phyloP scores from a whole-genome alignment of 2,113 vertebrate genomes.

The Telmatochromis bifrenatus region DNA sequence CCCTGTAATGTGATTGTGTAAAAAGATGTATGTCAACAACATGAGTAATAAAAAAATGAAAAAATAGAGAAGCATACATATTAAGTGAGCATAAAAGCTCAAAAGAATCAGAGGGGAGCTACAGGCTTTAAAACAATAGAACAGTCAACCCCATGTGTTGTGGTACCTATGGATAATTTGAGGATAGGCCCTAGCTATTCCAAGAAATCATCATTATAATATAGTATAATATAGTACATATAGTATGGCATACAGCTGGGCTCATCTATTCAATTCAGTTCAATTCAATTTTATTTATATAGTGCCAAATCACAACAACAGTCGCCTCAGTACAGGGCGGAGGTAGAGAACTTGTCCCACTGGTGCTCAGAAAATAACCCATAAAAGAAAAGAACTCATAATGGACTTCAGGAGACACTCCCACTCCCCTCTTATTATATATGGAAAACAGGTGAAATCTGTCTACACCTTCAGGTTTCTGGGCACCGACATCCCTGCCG shows the following conservation, averaged over 20 bases:
- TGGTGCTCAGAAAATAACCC: background rate
- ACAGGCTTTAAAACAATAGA: background rate
- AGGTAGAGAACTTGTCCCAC: background rate
- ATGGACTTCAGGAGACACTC: background rate
- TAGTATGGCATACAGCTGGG: background rate
- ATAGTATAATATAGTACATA: background rate
- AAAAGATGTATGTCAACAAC: background rate
- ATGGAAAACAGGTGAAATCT: background rate
- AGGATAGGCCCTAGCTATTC: background rate
- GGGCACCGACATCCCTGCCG: background rate
- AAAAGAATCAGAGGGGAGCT: background rate
- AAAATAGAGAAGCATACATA: background rate
- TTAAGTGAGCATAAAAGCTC: background rate
- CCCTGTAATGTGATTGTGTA: background rate
- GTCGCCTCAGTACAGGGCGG: background rate
- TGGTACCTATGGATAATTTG: background rate
- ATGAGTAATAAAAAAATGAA: background rate
- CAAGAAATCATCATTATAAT: background rate
- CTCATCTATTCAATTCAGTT: background rate
- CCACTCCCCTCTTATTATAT: background rate
- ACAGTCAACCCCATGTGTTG: background rate
- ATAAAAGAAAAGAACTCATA: background rate
- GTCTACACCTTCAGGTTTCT: background rate
- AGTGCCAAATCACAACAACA: background rate
- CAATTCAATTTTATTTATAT: background rate